These are phyloP conservation scores for Sitta carolinensis DNA, from an alignment of 2,797 vertebrate species.

Conservation along the genomic window DNA sequence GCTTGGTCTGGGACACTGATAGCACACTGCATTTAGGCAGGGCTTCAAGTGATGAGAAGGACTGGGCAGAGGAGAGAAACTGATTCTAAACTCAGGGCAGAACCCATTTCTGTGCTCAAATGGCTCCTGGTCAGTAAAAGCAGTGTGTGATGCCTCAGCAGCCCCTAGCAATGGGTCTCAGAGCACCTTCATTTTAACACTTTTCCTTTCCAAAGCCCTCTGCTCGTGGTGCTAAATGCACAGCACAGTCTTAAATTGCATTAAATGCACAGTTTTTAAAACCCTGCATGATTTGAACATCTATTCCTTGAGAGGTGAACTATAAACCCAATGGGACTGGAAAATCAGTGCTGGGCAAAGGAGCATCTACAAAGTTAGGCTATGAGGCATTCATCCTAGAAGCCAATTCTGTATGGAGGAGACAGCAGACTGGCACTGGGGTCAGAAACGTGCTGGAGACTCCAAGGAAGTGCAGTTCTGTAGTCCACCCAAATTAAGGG, in stretches of 20 bases:
- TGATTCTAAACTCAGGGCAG: background rate
- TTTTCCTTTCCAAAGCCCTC: background rate
- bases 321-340: fast-evolving
- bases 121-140: background rate
- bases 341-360: background rate
- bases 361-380: background rate
- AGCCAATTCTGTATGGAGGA: background rate
- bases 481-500: background rate
- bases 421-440: fast-evolving
- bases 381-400: background rate
- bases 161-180: background rate
- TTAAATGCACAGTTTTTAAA: background rate
- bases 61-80: background rate
- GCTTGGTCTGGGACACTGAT: background rate
- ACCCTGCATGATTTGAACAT: background rate
- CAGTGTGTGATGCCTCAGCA: background rate
- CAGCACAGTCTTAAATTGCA: background rate
- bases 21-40: background rate
- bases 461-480: background rate
- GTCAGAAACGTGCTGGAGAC: background rate
- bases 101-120: background rate
- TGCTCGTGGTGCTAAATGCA: background rate
- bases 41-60: background rate
- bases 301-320: background rate
- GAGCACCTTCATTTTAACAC: background rate